A percentile compares a stretch with the other conserved stretches of the same genome.
phyloP scores from a whole-genome alignment of 2,113 vertebrate genomes.

The Cyanoderma ruficeps region DNA sequence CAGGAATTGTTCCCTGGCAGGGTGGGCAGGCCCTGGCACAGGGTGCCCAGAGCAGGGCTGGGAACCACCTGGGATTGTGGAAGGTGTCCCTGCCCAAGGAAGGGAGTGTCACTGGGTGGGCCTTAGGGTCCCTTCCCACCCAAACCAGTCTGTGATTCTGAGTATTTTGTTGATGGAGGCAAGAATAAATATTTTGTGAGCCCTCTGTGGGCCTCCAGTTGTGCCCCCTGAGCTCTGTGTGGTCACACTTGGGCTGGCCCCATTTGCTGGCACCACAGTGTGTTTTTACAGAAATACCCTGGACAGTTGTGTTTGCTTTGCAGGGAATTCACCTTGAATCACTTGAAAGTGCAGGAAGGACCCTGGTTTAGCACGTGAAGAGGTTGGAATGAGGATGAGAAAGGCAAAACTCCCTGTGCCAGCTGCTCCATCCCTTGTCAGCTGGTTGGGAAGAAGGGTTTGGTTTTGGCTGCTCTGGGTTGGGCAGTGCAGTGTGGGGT shows the following conservation, averaged over 20 bases:
- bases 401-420: neutral
- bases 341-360: neutral
- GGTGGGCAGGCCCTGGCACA: neutral
- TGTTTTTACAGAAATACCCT: neutral
- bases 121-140: neutral
- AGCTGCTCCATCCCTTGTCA: neutral
- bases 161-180: neutral
- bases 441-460: neutral
- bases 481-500: neutral
- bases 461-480: fast-evolving
- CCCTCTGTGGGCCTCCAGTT: neutral
- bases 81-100: neutral
- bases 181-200: neutral
- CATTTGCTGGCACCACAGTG: neutral
- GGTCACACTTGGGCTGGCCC: neutral
- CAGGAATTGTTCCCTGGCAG: fast-evolving
- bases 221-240: neutral
- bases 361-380: neutral
- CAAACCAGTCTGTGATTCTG: neutral
- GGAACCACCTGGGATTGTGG: neutral
- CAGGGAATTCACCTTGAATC: neutral
- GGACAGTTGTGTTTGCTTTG: neutral
- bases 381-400: neutral
- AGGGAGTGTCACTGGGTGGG: fast-evolving
- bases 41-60: neutral